These are phyloP conservation scores for Diadophis punctatus DNA, from an alignment of 2,113 vertebrate species.

Conservation along the genomic window DNA sequence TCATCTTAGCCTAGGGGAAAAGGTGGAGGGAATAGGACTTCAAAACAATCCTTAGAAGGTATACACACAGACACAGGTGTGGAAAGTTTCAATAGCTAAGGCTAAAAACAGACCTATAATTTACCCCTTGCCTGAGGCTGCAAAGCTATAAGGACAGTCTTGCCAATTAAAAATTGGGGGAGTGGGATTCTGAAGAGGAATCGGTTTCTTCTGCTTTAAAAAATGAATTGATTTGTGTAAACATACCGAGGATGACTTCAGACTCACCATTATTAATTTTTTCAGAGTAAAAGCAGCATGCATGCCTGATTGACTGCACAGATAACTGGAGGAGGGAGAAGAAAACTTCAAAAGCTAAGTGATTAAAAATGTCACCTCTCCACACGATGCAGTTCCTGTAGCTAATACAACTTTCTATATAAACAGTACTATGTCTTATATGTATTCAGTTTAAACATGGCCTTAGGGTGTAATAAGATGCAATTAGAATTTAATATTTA, in stretches of 20 bases:
- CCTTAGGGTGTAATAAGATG: neutral
- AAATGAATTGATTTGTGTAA: constrained; percentile 25
- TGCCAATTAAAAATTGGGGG: constrained; percentile 34
- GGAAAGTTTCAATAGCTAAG: constrained; percentile 40
- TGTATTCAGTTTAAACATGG: neutral
- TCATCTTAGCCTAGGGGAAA: constrained; percentile 27
- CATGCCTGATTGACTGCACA: neutral
- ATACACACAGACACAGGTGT: constrained; percentile 42
- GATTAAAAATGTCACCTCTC: neutral
- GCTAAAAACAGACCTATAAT: constrained; percentile 28
- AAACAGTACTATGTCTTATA: neutral
- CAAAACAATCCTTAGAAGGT: constrained; percentile 26
- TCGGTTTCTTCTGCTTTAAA: constrained; percentile 4
- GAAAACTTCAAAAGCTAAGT: neutral
- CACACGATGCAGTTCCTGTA: neutral
- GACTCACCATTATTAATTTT: constrained; percentile 5
- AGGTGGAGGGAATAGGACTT: neutral
- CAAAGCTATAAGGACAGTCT: constrained; percentile 21
- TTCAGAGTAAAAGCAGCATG: neutral
- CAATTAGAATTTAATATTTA: neutral
- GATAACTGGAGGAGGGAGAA: neutral
- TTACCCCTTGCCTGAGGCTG: constrained; percentile 38
- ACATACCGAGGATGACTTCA: neutral
- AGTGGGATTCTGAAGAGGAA: neutral
- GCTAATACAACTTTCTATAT: neutral